phyloP scores from a whole-genome alignment of 2,113 vertebrate species.

The Ictalurus punctatus region DNA sequence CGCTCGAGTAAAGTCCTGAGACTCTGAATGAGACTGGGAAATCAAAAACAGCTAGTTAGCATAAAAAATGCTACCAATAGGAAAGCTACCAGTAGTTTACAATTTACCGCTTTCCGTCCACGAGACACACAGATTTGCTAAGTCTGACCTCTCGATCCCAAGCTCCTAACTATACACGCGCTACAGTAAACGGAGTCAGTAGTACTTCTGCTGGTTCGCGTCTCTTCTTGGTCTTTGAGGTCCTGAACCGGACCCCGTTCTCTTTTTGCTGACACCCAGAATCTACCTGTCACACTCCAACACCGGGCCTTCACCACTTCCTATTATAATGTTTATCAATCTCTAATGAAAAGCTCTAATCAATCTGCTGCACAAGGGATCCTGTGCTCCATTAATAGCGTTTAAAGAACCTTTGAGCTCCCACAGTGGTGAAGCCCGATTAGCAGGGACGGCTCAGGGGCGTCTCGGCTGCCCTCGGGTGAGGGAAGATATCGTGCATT shows the following conservation, averaged over 20 bases:
- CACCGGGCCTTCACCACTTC: constrained; percentile 67
- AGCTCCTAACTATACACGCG: neutral
- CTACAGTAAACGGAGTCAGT: neutral
- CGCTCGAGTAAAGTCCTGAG: neutral
- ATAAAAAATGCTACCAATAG: no score
- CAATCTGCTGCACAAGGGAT: constrained; percentile 62
- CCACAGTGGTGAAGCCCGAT: constrained; percentile 67
- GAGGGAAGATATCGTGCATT: constrained; percentile 71
- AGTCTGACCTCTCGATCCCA: neutral
- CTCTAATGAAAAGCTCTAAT: constrained; percentile 69
- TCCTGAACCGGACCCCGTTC: neutral
- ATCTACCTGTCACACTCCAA: constrained; percentile 52
- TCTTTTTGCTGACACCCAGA: constrained; percentile 56
- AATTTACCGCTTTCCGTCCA: neutral
- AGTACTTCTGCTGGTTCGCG: neutral
- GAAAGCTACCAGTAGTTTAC: neutral
- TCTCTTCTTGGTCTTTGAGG: neutral
- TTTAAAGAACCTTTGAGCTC: constrained; percentile 73
- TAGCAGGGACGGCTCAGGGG: constrained; percentile 68
- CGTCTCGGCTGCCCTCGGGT: constrained; percentile 65
- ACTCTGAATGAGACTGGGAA: neutral
- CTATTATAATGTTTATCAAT: constrained; percentile 71
- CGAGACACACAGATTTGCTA: neutral
- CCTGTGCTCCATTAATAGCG: constrained; percentile 69
- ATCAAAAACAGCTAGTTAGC: no score